Base-by-base conservation (phyloP, 30 jellyfish, hydroid and myxozoan species). In the Aurelia sp. region DNA sequence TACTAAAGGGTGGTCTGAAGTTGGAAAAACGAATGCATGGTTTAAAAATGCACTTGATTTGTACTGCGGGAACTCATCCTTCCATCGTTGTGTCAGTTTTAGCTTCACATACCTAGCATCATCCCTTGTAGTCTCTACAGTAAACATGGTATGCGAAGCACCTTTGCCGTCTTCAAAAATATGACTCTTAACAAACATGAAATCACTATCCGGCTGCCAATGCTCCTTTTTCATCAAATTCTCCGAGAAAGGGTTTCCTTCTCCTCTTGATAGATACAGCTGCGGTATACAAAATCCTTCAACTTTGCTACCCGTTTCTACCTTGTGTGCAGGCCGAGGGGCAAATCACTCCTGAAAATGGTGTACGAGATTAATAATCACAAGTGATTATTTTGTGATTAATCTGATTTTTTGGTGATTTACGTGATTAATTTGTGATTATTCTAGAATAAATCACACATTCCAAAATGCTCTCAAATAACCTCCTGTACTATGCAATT, bases 271-370 rank as follows among this genome's bases (percentile, higher is more conserved):
- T n/a, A 78, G 65, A 33, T 13, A 50, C 5, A 78, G 47, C 19
- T 78, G 78, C 16, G 89, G 89, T 18, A 78, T 78, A 21, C 89
- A 78, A 62, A 78, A 58, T 21, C 89, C 89, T 78, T 78, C 89
- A 59, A 40, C 21, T 66, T 66, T 33, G 81, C 89, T 78, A 6
- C 89, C 89, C 19, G 89, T 30, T 40, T 6, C 68, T 30, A 59
- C 11, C 16, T 44, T 5, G 30, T 47, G 52, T 55, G 63, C 89
- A 57, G 51, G 37, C 81, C n/a, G n/a, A n/a, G n/a, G n/a, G n/a
- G n/a, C n/a, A n/a, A n/a, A n/a, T n/a, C n/a, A n/a, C n/a, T n/a
- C n/a, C n/a, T n/a, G n/a, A n/a, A n/a, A n/a, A n/a, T n/a, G n/a
- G n/a, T n/a, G n/a, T n/a, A n/a, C n/a, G n/a, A n/a, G n/a, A n/a